Evolutionary conservation across 2,113 vertebrate genomes (phyloP).

Genomic region (Xerus inauris): DNA sequence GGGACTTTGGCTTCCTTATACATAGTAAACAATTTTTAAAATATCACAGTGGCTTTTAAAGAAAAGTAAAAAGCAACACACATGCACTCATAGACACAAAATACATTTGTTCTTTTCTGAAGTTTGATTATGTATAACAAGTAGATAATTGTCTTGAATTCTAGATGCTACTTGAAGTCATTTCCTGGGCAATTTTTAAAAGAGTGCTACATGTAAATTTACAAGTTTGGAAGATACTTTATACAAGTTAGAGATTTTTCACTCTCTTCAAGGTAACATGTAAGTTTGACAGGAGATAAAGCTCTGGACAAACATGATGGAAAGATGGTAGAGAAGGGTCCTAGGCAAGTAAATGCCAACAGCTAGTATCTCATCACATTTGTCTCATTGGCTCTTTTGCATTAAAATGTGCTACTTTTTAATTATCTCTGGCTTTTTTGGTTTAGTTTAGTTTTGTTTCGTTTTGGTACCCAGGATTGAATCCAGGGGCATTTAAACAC

Average conservation of each 20-base stretch:
- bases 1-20: not conserved
- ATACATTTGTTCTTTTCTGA: not conserved
- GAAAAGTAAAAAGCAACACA: not conserved
- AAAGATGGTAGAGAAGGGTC: not conserved
- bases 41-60: not conserved
- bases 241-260: not conserved
- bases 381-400: not conserved
- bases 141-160: not conserved
- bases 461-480: too few relatives aligned
- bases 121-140: not conserved
- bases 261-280: not conserved
- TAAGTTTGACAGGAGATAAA: not conserved
- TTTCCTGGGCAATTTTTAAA: not conserved
- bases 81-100: not conserved
- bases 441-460: too few relatives aligned
- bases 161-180: not conserved
- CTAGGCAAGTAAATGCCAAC: not conserved
- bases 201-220: not conserved
- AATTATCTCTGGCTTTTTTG: not conserved
- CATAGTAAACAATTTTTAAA: slow-evolving; percentile 18
- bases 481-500: too few relatives aligned
- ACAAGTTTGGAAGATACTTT: not conserved
- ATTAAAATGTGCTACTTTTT: not conserved
- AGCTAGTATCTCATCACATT: not conserved
- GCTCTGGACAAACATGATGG: not conserved